phyloP scores from a whole-genome alignment of 2,797 vertebrate species.

The Sebastiscus albofasciatus region DNA sequence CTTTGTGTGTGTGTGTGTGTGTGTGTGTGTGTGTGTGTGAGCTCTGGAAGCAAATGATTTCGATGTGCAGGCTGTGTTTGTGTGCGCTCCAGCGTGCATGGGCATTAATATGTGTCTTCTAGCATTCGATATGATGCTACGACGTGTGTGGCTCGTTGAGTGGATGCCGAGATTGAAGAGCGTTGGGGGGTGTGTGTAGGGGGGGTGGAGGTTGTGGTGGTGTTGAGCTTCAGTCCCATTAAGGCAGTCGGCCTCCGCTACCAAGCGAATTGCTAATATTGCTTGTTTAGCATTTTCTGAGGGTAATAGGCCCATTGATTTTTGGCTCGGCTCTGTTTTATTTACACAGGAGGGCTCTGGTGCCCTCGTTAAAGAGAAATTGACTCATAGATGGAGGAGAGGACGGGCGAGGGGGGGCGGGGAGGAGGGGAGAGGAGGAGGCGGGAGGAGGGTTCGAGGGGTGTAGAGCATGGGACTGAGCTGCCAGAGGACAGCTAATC shows the following conservation, averaged over 20 bases:
- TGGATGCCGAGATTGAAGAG: conserved; percentile 46
- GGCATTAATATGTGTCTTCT: conserved; percentile 53
- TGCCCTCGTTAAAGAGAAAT: conserved; percentile 95
- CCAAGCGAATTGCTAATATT: conserved; percentile 94
- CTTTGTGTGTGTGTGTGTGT: neutral
- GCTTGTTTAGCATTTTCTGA: conserved; percentile 99
- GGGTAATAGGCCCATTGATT: conserved; percentile 98
- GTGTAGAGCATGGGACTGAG: conserved; percentile 52
- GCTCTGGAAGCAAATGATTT: conserved; percentile 41
- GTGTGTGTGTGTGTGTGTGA: conserved; percentile 9
- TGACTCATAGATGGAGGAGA: conserved; percentile 84
- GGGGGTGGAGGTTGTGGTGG: neutral
- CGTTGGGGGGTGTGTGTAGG: no score
- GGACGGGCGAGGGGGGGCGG: conserved; percentile 17
- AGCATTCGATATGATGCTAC: conserved; percentile 19
- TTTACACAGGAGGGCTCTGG: conserved; percentile 94
- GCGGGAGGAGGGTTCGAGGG: conserved; percentile 11
- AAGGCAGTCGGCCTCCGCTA: conserved; percentile 82
- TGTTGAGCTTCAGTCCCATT: conserved; percentile 68
- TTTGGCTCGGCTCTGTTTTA: conserved; percentile 83
- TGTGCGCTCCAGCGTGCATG: conserved; percentile 14
- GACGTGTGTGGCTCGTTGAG: conserved; percentile 34
- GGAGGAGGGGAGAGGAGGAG: neutral
- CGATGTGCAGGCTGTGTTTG: conserved; percentile 28
- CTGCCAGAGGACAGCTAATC: conserved; percentile 77